Percentiles rank a stretch among this genome's conserved stretches.
These are phyloP conservation scores for Kryptolebias marmoratus DNA, from an alignment of 2,113 vertebrate genomes.

Conservation along the genomic window DNA sequence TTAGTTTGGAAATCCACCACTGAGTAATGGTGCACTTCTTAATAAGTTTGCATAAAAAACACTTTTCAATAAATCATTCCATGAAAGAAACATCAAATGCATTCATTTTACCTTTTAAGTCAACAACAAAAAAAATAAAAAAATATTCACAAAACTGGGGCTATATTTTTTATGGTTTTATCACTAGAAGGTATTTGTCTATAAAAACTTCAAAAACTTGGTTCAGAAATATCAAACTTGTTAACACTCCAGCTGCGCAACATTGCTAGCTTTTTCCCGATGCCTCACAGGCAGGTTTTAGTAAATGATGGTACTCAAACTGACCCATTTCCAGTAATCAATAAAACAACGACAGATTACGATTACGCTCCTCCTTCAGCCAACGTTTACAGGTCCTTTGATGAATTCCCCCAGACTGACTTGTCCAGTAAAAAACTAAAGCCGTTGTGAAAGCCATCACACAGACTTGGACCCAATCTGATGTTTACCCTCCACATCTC, in stretches of 20 bases:
- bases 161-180: too few species aligned
- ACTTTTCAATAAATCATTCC: too few species aligned
- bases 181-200: too few species aligned
- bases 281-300: neutral
- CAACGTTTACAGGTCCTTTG: constrained; percentile 53
- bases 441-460: constrained; percentile 40
- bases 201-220: neutral
- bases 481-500: neutral
- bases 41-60: too few species aligned
- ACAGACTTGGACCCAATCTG: constrained; percentile 6
- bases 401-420: constrained; percentile 63
- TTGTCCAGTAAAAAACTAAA: constrained; percentile 51
- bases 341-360: constrained; percentile 27
- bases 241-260: constrained; percentile 8
- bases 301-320: constrained; percentile 25
- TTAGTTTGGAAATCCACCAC: too few species aligned
- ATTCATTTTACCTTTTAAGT: too few species aligned
- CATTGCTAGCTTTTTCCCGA: constrained; percentile 4
- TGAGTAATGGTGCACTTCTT: too few species aligned
- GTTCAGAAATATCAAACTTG: neutral
- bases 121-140: too few species aligned
- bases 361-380: constrained; percentile 13
- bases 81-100: too few species aligned
- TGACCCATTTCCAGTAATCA: constrained; percentile 63
- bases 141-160: too few species aligned